These are phyloP conservation scores for Drosophila suboccidentalis DNA, from an alignment of 2,888 invertebrate genomes.

Conservation along the genomic window DNA sequence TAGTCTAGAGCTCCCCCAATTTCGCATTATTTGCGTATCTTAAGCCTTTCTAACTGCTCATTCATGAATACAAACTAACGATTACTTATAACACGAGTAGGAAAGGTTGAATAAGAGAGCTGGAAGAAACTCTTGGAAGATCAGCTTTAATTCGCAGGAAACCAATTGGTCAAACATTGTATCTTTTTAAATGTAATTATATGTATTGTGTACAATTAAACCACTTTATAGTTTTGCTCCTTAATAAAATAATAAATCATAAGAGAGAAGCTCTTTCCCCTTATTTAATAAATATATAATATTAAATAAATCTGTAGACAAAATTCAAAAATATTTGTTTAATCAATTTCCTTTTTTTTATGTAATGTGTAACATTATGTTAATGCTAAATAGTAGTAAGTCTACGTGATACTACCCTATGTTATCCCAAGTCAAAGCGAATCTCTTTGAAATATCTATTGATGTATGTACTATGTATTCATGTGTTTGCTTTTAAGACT, in stretches of 20 bases:
- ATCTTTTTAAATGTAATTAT: slow-evolving; percentile 14
- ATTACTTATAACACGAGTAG: background rate
- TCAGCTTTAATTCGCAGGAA: slow-evolving; percentile 61
- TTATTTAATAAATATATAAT: no score
- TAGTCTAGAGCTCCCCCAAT: slow-evolving; percentile 73
- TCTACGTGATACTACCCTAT: background rate
- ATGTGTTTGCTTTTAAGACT: slow-evolving; percentile 1
- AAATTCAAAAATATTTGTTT: no score
- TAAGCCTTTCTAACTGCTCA: slow-evolving; percentile 65
- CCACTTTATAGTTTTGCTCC: background rate
- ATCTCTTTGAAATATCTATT: background rate
- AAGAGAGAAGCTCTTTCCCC: no score
- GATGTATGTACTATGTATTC: background rate
- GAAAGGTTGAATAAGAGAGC: background rate
- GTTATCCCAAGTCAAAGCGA: background rate
- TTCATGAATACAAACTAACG: slow-evolving; percentile 49
- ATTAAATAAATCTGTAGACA: no score
- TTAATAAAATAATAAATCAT: background rate
- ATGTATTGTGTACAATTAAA: background rate
- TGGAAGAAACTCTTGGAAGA: slow-evolving; percentile 13
- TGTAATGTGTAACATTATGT: no score
- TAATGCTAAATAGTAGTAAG: no score
- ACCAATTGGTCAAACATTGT: slow-evolving; percentile 61
- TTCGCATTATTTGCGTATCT: slow-evolving; percentile 67
- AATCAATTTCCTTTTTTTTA: no score